A percentile compares a stretch with the other conserved stretches of the same genome.
These are phyloP conservation scores for Phaenicophaeus curvirostris DNA, from an alignment of 2,797 vertebrate species.

Conservation along the genomic window DNA sequence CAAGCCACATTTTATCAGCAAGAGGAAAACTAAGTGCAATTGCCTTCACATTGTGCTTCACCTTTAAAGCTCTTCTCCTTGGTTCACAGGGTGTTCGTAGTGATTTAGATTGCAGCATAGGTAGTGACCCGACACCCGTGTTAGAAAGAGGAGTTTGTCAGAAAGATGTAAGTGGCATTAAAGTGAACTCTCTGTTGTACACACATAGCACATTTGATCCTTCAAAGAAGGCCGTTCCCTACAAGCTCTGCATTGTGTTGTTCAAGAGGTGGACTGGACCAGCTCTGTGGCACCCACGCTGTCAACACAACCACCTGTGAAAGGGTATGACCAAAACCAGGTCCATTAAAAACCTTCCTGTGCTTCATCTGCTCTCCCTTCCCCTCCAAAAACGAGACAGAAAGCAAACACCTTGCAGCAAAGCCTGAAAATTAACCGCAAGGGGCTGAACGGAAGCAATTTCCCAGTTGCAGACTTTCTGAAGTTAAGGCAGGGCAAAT, in stretches of 20 bases:
- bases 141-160: background rate
- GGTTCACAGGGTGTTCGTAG: background rate
- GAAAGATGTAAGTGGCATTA: background rate
- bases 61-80: background rate
- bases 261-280: background rate
- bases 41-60: background rate
- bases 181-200: background rate
- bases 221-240: background rate
- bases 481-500: accelerated
- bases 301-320: background rate
- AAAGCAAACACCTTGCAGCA: background rate
- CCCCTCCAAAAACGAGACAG: background rate
- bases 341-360: background rate
- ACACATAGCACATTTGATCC: background rate
- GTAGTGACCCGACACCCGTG: background rate
- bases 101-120: background rate
- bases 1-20: background rate
- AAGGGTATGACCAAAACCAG: background rate
- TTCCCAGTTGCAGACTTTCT: background rate
- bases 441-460: constrained; percentile 2
- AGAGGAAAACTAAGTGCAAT: background rate
- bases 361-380: background rate
- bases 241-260: background rate
- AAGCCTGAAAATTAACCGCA: background rate
- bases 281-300: background rate